These are phyloP conservation scores for Anguilla marmorata DNA, from an alignment of 2,797 vertebrate species.

Conservation along the genomic window DNA sequence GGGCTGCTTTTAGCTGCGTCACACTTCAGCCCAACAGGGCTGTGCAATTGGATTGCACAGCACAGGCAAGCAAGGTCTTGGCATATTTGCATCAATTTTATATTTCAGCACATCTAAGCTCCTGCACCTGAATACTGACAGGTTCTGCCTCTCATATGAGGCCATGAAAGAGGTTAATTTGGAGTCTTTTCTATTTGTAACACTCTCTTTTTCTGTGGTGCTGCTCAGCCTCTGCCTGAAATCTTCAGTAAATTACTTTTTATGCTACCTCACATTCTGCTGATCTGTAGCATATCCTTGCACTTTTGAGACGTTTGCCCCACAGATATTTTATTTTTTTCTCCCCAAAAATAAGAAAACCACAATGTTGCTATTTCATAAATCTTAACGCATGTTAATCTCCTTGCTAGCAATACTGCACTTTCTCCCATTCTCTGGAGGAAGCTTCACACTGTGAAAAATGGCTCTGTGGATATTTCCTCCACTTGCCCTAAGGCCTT, in stretches of 20 bases:
- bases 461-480: slow-evolving; percentile 6
- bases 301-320: neutral
- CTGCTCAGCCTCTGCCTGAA: neutral
- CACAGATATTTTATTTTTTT: neutral
- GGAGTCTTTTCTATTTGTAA: neutral
- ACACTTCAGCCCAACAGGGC: neutral
- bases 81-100: neutral
- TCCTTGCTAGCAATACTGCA: neutral
- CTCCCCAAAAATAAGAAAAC: neutral
- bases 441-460: slow-evolving; percentile 7
- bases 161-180: neutral
- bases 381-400: neutral
- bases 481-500: neutral
- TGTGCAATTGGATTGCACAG: neutral
- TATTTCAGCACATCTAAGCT: neutral
- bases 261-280: neutral
- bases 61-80: neutral
- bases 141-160: neutral
- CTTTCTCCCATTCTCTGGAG: neutral
- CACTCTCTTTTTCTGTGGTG: neutral
- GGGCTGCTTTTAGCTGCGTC: slow-evolving; percentile 11
- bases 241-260: neutral
- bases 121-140: neutral
- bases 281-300: neutral
- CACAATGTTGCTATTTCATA: neutral